phyloP scores from a whole-genome alignment of 1,140 invertebrate species.

The Drosophila saltans region DNA sequence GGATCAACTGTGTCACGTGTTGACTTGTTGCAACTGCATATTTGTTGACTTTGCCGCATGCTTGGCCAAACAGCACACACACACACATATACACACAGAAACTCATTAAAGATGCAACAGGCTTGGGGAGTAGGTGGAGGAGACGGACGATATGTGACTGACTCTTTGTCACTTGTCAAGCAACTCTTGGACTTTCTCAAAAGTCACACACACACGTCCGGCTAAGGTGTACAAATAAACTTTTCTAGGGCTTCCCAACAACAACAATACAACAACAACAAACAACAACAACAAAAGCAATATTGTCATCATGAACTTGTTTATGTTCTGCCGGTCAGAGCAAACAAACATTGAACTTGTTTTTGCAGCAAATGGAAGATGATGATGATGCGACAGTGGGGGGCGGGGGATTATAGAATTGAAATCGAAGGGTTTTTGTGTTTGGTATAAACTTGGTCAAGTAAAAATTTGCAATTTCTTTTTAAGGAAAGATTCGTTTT shows the following conservation, averaged over 20 bases:
- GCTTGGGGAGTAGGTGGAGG: conserved; percentile 11
- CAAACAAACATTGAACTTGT: conserved; percentile 80
- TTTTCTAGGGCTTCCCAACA: conserved; percentile 69
- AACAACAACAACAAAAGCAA: not conserved
- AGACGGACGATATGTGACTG: not conserved
- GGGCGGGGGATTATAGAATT: conserved; percentile 9
- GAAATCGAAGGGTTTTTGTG: conserved; percentile 17
- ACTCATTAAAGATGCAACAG: conserved; percentile 60
- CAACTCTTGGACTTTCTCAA: conserved; percentile 58
- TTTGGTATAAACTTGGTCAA: conserved; percentile 59
- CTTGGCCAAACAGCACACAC: conserved; percentile 51
- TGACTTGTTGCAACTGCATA: conserved; percentile 70
- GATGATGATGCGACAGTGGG: not conserved
- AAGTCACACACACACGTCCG: conserved; percentile 42
- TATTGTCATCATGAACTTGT: conserved; percentile 60
- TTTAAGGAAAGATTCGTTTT: conserved; percentile 48
- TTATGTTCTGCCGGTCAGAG: conserved; percentile 57
- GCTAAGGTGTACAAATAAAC: conserved; percentile 70
- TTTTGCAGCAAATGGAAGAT: conserved; percentile 43
- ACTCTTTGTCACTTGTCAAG: conserved; percentile 21
- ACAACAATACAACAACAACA: conserved; percentile 19
- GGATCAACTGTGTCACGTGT: conserved; percentile 61
- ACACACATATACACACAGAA: conserved; percentile 39
- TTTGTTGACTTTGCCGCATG: conserved; percentile 69
- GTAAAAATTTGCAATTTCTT: conserved; percentile 72